Conservation (phyloP, 1,140 invertebrate species). For the Heterodera schachtii region DNA sequence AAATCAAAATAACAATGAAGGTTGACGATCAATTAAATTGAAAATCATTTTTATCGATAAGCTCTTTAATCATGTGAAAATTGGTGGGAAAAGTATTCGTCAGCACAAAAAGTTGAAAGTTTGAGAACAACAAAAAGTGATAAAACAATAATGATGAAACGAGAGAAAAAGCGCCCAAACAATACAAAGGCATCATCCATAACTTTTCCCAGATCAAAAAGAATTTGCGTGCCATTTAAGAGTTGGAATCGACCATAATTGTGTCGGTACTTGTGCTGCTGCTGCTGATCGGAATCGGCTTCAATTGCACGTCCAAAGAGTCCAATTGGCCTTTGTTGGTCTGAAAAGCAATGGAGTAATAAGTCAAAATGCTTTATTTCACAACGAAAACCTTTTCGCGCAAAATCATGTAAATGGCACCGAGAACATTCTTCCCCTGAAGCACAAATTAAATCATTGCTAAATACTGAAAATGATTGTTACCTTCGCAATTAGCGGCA, state of each 20-base stretch:
- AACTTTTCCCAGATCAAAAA: no score
- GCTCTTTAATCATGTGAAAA: no score
- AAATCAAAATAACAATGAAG: no score
- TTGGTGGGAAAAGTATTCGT: no score
- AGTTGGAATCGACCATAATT: conserved; percentile 28
- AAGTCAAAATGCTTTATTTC: background rate
- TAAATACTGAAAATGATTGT: background rate
- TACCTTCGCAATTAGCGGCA: conserved; percentile 50
- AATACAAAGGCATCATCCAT: no score
- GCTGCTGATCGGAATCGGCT: background rate
- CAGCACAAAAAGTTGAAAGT: no score
- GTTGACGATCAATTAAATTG: no score
- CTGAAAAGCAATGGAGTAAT: conserved; percentile 4
- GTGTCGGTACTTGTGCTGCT: background rate
- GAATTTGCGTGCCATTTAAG: background rate
- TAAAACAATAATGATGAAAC: no score
- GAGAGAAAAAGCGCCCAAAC: no score
- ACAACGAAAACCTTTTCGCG: conserved; percentile 36
- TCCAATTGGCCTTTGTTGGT: conserved; percentile 26
- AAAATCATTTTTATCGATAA: no score
- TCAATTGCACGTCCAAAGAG: conserved; percentile 3
- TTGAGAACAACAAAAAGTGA: no score
- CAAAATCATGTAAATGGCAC: conserved; percentile 55
- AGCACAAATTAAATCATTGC: conserved; percentile 1
- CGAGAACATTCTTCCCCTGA: conserved; percentile 47